Percentiles rank a stretch among this genome's conserved stretches.
These are phyloP conservation scores for Amblyornis subalaris DNA, from an alignment of 2,113 vertebrate genomes.

Conservation along the genomic window DNA sequence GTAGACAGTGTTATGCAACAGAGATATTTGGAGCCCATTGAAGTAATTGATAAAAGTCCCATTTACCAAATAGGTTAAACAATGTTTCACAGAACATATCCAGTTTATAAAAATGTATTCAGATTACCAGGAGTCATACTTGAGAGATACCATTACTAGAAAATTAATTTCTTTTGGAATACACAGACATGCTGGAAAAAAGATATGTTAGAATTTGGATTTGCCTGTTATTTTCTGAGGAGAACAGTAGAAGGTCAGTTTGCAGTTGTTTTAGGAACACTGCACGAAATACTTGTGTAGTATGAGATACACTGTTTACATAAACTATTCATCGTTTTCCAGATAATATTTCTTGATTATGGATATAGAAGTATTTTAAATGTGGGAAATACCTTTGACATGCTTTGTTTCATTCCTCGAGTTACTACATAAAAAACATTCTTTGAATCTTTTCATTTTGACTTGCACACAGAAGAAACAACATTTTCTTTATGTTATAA, in stretches of 20 bases:
- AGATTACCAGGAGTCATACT: not conserved
- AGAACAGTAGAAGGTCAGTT: not conserved
- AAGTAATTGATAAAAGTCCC: not conserved
- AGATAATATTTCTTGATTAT: not conserved
- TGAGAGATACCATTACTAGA: not conserved
- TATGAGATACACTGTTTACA: not conserved
- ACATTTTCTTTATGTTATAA: not conserved
- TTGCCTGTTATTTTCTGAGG: not conserved
- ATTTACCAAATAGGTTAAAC: not conserved
- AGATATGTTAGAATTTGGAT: not conserved
- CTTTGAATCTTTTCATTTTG: not conserved
- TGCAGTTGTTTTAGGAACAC: not conserved
- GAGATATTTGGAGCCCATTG: not conserved
- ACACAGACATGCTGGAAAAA: not conserved
- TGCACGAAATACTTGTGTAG: not conserved
- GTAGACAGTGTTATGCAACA: not conserved
- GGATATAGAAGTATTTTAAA: not conserved
- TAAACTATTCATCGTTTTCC: not conserved
- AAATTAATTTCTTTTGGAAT: not conserved
- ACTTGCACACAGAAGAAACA: not conserved
- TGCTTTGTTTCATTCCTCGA: not conserved
- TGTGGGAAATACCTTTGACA: not conserved
- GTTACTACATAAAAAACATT: not conserved
- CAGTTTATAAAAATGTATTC: not conserved
- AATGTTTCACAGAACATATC: not conserved